Evolutionary conservation across 2,888 invertebrate genomes (phyloP).

Genomic region (Gortyna flavago): DNA sequence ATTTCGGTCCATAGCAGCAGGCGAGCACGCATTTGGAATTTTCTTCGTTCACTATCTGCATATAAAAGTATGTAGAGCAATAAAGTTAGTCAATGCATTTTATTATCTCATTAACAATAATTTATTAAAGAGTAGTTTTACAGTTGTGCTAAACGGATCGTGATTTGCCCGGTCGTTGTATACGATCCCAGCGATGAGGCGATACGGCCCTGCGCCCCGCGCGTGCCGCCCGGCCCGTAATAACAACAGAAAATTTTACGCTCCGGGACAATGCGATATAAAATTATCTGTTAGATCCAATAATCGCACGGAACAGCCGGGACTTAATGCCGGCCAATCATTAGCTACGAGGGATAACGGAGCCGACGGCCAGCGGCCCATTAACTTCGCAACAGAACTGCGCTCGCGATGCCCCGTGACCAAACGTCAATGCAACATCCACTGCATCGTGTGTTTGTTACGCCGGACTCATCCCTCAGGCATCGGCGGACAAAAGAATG

Average conservation of each 20-base stretch:
- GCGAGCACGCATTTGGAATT: background rate
- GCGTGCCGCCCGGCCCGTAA: constrained; percentile 82
- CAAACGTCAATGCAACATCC: constrained; percentile 88
- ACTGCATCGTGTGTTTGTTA: constrained; percentile 74
- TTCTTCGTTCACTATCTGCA: background rate
- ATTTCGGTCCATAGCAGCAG: background rate
- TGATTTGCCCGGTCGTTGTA: constrained; percentile 76
- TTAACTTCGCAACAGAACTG: constrained; percentile 78
- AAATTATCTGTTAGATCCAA: constrained; percentile 91
- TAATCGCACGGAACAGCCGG: constrained; percentile 89
- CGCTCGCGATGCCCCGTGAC: constrained; percentile 85
- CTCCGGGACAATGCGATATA: constrained; percentile 90
- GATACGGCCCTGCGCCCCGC: constrained; percentile 74
- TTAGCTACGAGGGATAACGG: constrained; percentile 90
- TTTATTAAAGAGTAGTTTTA: constrained; percentile 59
- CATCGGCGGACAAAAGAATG: constrained; percentile 85
- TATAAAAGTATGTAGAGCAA: constrained; percentile 15
- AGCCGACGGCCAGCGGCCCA: constrained; percentile 85
- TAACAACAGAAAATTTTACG: constrained; percentile 90
- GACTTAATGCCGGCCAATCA: constrained; percentile 90
- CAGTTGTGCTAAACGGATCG: constrained; percentile 75
- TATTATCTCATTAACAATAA: constrained; percentile 60
- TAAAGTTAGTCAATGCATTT: constrained; percentile 25
- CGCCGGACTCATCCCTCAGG: constrained; percentile 81
- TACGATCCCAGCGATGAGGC: constrained; percentile 76